phyloP scores from a whole-genome alignment of 2,113 vertebrate genomes.

The Cyanistes caeruleus region DNA sequence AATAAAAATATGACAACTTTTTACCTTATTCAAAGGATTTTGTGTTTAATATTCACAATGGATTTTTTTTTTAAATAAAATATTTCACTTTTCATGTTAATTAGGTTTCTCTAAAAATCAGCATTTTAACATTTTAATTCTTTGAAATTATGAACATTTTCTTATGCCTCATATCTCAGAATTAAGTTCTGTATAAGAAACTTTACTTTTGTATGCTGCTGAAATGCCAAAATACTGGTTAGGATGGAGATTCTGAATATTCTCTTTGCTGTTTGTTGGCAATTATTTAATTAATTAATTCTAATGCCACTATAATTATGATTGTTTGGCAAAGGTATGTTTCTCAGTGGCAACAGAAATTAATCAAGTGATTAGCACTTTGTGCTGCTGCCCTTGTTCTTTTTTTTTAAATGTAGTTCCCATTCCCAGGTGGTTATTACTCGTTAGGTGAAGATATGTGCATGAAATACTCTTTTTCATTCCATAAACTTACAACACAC shows the following conservation, averaged over 20 bases:
- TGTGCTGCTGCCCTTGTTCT: background rate
- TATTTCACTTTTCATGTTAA: constrained; percentile 4
- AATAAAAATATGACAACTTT: background rate
- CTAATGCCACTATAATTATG: constrained; percentile 46
- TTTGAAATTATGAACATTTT: constrained; percentile 43
- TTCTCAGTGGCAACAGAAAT: constrained; percentile 59
- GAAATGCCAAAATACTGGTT: constrained; percentile 26
- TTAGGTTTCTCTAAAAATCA: constrained; percentile 50
- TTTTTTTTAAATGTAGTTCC: constrained; percentile 6
- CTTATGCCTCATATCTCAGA: background rate
- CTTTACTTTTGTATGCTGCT: constrained; percentile 22
- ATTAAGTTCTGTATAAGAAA: constrained; percentile 43
- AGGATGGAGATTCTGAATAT: constrained; percentile 5
- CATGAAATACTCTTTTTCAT: constrained; percentile 31
- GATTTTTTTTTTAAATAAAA: background rate
- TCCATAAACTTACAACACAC: background rate
- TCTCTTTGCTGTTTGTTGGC: constrained; percentile 9
- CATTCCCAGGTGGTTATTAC: constrained; percentile 7
- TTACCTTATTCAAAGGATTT: background rate
- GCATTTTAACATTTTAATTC: constrained; percentile 34
- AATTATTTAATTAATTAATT: constrained; percentile 62
- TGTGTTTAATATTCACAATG: background rate
- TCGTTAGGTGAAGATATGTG: constrained; percentile 5
- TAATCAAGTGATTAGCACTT: constrained; percentile 60
- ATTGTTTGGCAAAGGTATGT: constrained; percentile 6